A percentile compares a stretch with the other conserved stretches of the same genome.
phyloP scores from a whole-genome alignment of 2,113 vertebrate species.

The zebrafish (Danio rerio) region DNA sequence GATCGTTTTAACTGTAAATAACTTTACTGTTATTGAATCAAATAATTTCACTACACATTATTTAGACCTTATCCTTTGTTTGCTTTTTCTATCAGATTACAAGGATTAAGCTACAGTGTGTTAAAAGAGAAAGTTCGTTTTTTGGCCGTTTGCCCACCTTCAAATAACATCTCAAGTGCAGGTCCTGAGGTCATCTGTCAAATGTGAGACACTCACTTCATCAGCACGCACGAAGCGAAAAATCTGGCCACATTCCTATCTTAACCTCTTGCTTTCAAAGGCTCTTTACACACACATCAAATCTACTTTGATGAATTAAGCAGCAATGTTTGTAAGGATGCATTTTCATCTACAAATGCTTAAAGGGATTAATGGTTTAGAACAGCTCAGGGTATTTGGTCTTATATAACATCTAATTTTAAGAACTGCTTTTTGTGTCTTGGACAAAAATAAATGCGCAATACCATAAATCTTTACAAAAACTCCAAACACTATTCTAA shows the following conservation, averaged over 20 bases:
- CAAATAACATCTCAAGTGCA: too few species aligned
- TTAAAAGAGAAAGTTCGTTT: background rate
- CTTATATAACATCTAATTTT: background rate
- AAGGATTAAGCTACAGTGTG: background rate
- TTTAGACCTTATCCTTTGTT: background rate
- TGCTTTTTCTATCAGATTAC: background rate
- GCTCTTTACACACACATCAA: background rate
- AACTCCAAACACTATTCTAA: background rate
- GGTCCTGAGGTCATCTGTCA: conserved; percentile 44
- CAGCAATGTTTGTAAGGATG: background rate
- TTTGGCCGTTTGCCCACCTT: background rate
- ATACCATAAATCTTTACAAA: too few species aligned
- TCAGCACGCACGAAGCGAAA: conserved; percentile 5
- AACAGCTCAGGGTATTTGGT: background rate
- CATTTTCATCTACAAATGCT: background rate
- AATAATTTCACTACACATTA: background rate
- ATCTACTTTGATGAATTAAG: background rate
- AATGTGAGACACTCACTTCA: conserved; percentile 44
- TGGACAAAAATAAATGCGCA: background rate
- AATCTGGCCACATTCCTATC: background rate
- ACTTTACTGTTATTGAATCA: too few species aligned
- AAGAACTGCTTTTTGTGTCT: background rate
- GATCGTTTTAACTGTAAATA: too few species aligned
- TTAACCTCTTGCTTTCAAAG: background rate
- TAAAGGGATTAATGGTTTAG: background rate